Conservation (phyloP, 1,140 invertebrate species). For the Panulirus ornatus region DNA sequence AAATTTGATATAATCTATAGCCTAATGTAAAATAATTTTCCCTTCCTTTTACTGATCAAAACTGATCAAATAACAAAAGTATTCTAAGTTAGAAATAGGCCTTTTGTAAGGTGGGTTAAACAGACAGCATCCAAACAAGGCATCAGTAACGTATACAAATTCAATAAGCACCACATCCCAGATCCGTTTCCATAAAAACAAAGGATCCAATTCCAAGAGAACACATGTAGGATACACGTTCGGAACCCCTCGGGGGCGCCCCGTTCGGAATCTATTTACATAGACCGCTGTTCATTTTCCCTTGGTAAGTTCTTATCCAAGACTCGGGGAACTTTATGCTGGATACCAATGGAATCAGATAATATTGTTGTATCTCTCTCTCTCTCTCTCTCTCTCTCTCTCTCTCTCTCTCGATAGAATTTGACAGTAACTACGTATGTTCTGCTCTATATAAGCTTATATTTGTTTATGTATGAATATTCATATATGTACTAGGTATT, state of each 20-base stretch:
- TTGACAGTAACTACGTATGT: too few relatives aligned
- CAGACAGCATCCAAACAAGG: background rate
- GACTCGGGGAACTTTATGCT: too few relatives aligned
- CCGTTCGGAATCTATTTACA: slow-evolving; percentile 53
- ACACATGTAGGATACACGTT: slow-evolving; percentile 40
- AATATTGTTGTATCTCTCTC: background rate
- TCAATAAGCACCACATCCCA: slow-evolving; percentile 42
- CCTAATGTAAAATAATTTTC: too few relatives aligned
- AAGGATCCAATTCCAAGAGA: slow-evolving; percentile 57
- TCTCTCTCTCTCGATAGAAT: slow-evolving; percentile 10
- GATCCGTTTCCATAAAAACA: slow-evolving; percentile 34
- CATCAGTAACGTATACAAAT: slow-evolving; percentile 34
- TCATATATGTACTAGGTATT: too few relatives aligned
- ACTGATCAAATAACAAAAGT: too few relatives aligned
- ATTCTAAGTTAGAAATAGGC: too few relatives aligned
- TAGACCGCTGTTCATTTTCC: slow-evolving; percentile 29
- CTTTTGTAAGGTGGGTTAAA: too few relatives aligned
- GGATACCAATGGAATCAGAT: background rate
- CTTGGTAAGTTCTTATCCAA: slow-evolving; percentile 1
- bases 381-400: slow-evolving; percentile 9
- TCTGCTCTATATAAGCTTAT: too few relatives aligned
- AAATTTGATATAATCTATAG: too few relatives aligned
- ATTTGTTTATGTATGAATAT: too few relatives aligned
- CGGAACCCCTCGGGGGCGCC: slow-evolving; percentile 40
- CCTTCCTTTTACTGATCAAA: too few relatives aligned